These are phyloP conservation scores for Grantiella picta DNA, from an alignment of 2,113 vertebrate genomes.

Conservation along the genomic window DNA sequence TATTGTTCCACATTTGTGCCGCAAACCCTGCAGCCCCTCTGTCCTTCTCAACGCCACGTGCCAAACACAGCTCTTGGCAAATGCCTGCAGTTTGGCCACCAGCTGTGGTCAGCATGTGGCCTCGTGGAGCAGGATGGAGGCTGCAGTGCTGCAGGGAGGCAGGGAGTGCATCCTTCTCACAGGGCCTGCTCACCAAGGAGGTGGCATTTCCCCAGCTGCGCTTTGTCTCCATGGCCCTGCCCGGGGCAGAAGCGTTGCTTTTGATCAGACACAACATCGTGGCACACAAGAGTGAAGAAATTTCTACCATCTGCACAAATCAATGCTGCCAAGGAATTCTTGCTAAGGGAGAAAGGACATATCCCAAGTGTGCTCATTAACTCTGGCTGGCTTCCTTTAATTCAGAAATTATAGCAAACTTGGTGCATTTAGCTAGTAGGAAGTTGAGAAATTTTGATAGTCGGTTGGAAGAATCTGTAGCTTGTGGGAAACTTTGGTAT, in stretches of 20 bases:
- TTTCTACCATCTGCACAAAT: background rate
- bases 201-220: background rate
- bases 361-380: background rate
- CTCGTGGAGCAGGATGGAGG: background rate
- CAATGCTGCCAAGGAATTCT: background rate
- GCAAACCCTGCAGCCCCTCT: background rate
- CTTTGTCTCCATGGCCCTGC: background rate
- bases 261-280: background rate
- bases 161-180: fast-evolving
- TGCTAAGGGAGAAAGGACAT: background rate
- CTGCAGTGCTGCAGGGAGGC: background rate
- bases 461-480: background rate
- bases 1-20: background rate
- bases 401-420: background rate
- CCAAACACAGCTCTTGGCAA: background rate
- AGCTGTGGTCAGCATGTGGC: background rate
- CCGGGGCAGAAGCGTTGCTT: background rate
- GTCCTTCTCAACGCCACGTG: background rate
- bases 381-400: background rate
- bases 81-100: background rate
- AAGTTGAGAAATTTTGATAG: background rate
- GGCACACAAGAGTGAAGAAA: background rate
- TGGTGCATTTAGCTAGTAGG: background rate
- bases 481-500: background rate
- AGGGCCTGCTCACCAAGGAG: background rate